Evolutionary conservation across 2,797 vertebrate species (phyloP).

Genomic region (Rhinella marina): DNA sequence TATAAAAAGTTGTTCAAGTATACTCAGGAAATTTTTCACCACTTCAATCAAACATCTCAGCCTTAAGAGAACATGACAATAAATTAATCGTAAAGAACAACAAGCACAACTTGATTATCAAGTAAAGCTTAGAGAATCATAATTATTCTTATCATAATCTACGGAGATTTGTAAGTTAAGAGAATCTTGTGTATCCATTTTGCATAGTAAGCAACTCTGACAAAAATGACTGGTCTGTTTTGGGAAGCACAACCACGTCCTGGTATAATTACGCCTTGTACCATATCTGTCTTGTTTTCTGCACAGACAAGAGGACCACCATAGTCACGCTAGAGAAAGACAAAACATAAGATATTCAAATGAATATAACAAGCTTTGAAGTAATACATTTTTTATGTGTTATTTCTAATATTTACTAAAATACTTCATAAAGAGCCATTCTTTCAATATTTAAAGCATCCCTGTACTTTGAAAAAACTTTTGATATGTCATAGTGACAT

Average conservation of each 20-base stretch:
- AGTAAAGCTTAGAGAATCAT: constrained; percentile 51
- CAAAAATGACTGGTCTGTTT: constrained; percentile 92
- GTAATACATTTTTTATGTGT: neutral
- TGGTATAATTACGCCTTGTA: constrained; percentile 92
- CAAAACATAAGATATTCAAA: neutral
- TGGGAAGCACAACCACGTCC: constrained; percentile 91
- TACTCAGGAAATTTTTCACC: constrained; percentile 88
- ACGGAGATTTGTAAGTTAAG: constrained; percentile 74
- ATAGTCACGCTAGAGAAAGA: constrained; percentile 86
- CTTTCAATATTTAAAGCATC: no score
- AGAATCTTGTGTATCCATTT: constrained; percentile 97
- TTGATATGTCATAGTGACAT: no score
- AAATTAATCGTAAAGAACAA: constrained; percentile 47
- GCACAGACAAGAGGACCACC: constrained; percentile 95
- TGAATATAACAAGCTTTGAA: neutral
- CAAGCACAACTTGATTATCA: constrained; percentile 57
- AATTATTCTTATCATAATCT: constrained; percentile 14
- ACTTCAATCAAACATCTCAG: constrained; percentile 64
- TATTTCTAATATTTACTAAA: neutral
- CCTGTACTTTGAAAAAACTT: no score
- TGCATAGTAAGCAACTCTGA: constrained; percentile 93
- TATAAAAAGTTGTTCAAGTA: constrained; percentile 85
- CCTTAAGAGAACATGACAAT: constrained; percentile 46
- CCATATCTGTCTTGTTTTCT: constrained; percentile 87
- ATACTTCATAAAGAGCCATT: neutral